Evolutionary conservation across 2,888 invertebrate species (phyloP).

Genomic region (Siphonodentalium dalli): DNA sequence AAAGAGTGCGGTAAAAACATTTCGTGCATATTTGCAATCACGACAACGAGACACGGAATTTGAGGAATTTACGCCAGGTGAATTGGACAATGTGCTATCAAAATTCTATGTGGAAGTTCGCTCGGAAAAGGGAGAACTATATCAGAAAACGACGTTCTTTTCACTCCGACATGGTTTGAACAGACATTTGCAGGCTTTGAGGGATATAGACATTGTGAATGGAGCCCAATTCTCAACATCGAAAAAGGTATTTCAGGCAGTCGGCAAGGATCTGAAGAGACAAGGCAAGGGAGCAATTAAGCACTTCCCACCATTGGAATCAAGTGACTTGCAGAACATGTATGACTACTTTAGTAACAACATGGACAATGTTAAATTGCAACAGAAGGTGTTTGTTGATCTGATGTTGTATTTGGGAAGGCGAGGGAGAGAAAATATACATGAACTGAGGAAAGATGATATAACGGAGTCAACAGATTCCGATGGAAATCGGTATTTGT

Average conservation of each 20-base stretch:
- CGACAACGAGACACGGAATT: constrained; percentile 1
- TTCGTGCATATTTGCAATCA: constrained; percentile 1
- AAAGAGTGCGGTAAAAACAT: constrained; percentile 1
- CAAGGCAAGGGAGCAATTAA: background rate
- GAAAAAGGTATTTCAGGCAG: background rate
- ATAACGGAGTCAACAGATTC: constrained; percentile 1
- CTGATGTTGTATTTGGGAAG: constrained; percentile 11
- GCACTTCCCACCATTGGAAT: constrained; percentile 10
- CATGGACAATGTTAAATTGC: constrained; percentile 4
- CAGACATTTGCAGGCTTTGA: background rate
- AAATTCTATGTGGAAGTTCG: constrained; percentile 2
- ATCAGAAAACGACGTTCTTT: constrained; percentile 1
- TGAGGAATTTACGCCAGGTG: background rate
- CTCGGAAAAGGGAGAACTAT: background rate
- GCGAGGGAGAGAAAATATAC: constrained; percentile 12
- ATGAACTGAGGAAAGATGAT: background rate
- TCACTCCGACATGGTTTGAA: background rate
- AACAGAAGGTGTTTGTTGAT: constrained; percentile 16
- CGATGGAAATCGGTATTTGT: constrained; percentile 1
- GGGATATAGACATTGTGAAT: constrained; percentile 4
- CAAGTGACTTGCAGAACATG: constrained; percentile 3
- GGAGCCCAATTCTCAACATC: background rate
- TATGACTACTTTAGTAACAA: constrained; percentile 9
- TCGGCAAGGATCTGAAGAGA: background rate
- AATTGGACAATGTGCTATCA: constrained; percentile 2